phyloP scores from a whole-genome alignment of 2,113 vertebrate species.

The Carassius carassius region DNA sequence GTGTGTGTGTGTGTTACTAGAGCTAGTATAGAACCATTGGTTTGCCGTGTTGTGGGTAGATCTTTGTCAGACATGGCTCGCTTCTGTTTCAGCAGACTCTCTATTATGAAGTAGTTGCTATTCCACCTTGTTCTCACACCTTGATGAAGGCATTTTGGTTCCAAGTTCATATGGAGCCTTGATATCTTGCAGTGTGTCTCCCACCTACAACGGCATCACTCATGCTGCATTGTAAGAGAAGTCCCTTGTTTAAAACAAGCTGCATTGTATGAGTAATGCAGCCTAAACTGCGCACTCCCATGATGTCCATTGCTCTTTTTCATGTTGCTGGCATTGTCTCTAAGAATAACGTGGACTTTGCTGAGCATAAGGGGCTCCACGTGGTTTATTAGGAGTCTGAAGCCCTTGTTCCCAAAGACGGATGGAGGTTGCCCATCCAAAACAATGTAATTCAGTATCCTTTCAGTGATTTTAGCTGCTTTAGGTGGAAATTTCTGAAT shows the following conservation, averaged over 20 bases:
- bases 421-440: too few relatives aligned
- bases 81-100: conserved; percentile 43
- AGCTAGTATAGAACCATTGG: conserved; percentile 11
- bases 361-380: not conserved
- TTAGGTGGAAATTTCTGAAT: too few relatives aligned
- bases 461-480: too few relatives aligned
- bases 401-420: too few relatives aligned
- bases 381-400: too few relatives aligned
- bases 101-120: conserved; percentile 33
- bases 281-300: conserved; percentile 35
- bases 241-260: not conserved
- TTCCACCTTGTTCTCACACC: conserved; percentile 45
- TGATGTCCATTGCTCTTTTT: conserved; percentile 8
- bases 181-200: conserved; percentile 46
- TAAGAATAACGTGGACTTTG: conserved; percentile 37
- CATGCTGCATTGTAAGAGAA: conserved; percentile 34
- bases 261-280: not conserved
- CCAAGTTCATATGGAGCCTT: conserved; percentile 28
- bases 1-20: too few relatives aligned
- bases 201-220: conserved; percentile 36
- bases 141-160: conserved; percentile 41
- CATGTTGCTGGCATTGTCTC: conserved; percentile 52
- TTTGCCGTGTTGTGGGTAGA: conserved; percentile 31
- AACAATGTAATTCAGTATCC: too few relatives aligned
- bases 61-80: conserved; percentile 39